Conservation (phyloP, 2,113 vertebrate species). For the Ophthalmolycus amberensis region DNA sequence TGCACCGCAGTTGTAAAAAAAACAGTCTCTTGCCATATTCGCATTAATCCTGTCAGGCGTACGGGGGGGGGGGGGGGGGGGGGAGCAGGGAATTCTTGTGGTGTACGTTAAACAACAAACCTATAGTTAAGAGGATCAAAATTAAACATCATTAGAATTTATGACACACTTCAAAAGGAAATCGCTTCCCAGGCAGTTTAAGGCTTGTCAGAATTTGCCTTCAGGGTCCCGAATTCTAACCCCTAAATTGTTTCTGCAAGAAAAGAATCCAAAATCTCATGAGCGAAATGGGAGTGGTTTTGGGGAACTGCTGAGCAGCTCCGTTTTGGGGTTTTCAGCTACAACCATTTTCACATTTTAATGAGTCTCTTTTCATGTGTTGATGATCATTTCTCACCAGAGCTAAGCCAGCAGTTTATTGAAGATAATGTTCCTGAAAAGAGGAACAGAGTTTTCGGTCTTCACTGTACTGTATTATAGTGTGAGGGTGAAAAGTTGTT, state of each 20-base stretch:
- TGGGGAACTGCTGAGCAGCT: slow-evolving; percentile 49
- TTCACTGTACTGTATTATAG: not conserved
- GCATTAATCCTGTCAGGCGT: slow-evolving; percentile 56
- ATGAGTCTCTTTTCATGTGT: slow-evolving; percentile 61
- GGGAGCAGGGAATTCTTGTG: slow-evolving; percentile 64
- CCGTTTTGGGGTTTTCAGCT: slow-evolving; percentile 50
- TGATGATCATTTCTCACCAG: slow-evolving; percentile 26
- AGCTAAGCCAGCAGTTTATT: slow-evolving; percentile 23
- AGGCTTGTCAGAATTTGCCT: slow-evolving; percentile 68
- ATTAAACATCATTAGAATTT: slow-evolving; percentile 82
- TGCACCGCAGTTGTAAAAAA: slow-evolving; percentile 57
- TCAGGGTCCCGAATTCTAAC: slow-evolving; percentile 65
- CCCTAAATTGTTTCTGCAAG: not conserved
- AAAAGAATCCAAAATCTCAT: slow-evolving; percentile 77
- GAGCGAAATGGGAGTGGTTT: slow-evolving; percentile 68
- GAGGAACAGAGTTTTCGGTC: not conserved
- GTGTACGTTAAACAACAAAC: slow-evolving; percentile 76
- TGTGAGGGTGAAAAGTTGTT: not conserved
- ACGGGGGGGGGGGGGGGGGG: not conserved
- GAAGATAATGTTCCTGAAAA: slow-evolving; percentile 57
- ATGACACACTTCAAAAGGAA: slow-evolving; percentile 77
- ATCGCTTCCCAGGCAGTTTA: slow-evolving; percentile 68
- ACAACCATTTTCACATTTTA: slow-evolving; percentile 44
- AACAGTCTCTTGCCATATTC: slow-evolving; percentile 44
- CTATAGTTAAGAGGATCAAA: slow-evolving; percentile 73